phyloP scores from a whole-genome alignment of 2,113 vertebrate species.

The Labrus mixtus region DNA sequence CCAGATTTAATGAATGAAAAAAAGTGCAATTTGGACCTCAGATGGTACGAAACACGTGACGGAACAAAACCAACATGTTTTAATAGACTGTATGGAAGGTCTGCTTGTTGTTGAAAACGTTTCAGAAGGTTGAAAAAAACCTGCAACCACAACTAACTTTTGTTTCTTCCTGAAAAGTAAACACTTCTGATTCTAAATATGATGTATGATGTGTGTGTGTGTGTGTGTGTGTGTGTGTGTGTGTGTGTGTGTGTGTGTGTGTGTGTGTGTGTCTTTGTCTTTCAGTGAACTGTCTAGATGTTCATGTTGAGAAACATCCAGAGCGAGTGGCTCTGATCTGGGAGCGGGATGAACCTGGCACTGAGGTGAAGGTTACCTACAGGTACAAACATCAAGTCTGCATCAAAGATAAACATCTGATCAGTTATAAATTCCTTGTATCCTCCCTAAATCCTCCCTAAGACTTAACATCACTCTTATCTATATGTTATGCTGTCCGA shows the following conservation, averaged over 20 bases:
- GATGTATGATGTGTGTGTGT: not conserved
- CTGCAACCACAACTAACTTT: no score
- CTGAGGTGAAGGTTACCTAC: conserved; percentile 90
- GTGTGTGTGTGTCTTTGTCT: conserved; percentile 5
- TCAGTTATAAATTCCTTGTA: not conserved
- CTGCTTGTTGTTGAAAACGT: no score
- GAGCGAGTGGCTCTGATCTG: conserved; percentile 91
- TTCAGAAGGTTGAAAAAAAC: no score
- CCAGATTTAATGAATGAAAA: no score
- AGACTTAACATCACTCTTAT: not conserved
- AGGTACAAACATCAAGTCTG: conserved; percentile 79
- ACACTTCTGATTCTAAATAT: no score
- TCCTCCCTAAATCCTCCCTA: not conserved
- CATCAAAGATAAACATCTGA: not conserved
- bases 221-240: not conserved
- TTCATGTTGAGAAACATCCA: conserved; percentile 85
- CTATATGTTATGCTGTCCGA: not conserved
- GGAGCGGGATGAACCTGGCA: conserved; percentile 93
- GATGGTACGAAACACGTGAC: no score
- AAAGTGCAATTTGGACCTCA: no score
- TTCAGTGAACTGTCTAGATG: conserved; percentile 93
- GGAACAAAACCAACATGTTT: no score
- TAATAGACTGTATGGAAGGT: no score
- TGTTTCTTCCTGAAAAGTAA: no score
- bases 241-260: no score